Conservation (phyloP, 2,113 vertebrate species). For the Gobiocypris rarus region DNA sequence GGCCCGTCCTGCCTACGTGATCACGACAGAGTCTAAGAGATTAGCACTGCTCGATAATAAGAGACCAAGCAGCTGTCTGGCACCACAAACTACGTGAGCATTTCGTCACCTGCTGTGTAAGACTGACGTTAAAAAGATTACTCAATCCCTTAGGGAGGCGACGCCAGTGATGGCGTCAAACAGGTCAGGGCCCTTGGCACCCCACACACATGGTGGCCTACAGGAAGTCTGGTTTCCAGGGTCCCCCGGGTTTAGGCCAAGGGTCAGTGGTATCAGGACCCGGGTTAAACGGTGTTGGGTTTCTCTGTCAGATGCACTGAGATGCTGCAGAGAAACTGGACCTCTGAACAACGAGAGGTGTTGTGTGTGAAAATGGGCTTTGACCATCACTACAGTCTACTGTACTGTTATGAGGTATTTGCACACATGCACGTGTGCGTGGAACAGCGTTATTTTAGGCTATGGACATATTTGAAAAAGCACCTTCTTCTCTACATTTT, state of each 20-base stretch:
- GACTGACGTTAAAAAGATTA: constrained; percentile 38
- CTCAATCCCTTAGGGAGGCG: constrained; percentile 41
- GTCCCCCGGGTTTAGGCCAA: constrained; percentile 53
- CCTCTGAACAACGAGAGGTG: background rate
- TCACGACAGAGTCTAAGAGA: constrained; percentile 39
- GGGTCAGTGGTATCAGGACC: constrained; percentile 60
- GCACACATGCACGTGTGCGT: no score
- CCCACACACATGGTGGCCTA: constrained; percentile 51
- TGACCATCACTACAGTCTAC: background rate
- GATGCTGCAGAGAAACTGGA: background rate
- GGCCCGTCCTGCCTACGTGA: background rate
- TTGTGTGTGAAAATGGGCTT: background rate
- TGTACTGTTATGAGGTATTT: background rate
- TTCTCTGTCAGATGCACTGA: constrained; percentile 68
- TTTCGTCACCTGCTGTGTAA: constrained; percentile 69
- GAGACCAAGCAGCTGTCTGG: constrained; percentile 64
- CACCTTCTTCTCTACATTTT: no score
- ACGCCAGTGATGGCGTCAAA: constrained; percentile 25
- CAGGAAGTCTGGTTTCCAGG: constrained; percentile 71
- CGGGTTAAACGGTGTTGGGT: constrained; percentile 61
- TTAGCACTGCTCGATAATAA: constrained; percentile 66
- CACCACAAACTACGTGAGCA: constrained; percentile 59
- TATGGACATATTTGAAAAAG: no score
- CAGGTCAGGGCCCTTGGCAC: constrained; percentile 51
- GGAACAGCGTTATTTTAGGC: no score